These are phyloP conservation scores for Subacronicta megacephala DNA, from an alignment of 2,888 invertebrate genomes.

Conservation along the genomic window DNA sequence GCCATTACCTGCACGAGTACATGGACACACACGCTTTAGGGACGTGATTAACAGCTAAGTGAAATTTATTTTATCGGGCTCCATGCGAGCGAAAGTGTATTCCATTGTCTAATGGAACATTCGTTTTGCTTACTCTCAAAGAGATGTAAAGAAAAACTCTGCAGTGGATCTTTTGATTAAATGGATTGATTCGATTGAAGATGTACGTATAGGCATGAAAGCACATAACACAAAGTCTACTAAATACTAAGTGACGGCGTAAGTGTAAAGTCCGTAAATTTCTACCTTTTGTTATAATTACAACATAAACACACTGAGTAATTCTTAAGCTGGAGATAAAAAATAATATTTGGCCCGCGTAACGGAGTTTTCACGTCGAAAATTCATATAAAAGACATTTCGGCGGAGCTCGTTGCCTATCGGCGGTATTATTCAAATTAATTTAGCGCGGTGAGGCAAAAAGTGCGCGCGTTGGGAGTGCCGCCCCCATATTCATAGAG, in stretches of 20 bases:
- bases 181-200: constrained; percentile 46
- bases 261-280: constrained; percentile 10
- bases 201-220: constrained; percentile 12
- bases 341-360: constrained; percentile 70
- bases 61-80: constrained; percentile 80
- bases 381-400: constrained; percentile 87
- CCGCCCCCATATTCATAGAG: constrained; percentile 87
- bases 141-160: constrained; percentile 55
- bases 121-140: constrained; percentile 66
- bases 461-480: constrained; percentile 82
- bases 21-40: constrained; percentile 74
- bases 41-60: constrained; percentile 82
- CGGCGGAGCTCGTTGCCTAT: constrained; percentile 81
- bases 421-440: constrained; percentile 88
- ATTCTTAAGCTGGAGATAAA: constrained; percentile 73
- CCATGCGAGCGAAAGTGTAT: constrained; percentile 65
- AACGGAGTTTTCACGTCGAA: constrained; percentile 76
- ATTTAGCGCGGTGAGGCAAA: constrained; percentile 87
- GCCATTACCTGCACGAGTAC: constrained; percentile 76
- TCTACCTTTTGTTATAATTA: constrained; percentile 68
- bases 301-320: constrained; percentile 73
- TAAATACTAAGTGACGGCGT: constrained; percentile 55
- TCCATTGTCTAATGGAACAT: constrained; percentile 74
- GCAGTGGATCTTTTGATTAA: constrained; percentile 43
- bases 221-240: constrained; percentile 24